Conservation (phyloP, 2,797 vertebrate species). For the Propithecus deckenii region DNA sequence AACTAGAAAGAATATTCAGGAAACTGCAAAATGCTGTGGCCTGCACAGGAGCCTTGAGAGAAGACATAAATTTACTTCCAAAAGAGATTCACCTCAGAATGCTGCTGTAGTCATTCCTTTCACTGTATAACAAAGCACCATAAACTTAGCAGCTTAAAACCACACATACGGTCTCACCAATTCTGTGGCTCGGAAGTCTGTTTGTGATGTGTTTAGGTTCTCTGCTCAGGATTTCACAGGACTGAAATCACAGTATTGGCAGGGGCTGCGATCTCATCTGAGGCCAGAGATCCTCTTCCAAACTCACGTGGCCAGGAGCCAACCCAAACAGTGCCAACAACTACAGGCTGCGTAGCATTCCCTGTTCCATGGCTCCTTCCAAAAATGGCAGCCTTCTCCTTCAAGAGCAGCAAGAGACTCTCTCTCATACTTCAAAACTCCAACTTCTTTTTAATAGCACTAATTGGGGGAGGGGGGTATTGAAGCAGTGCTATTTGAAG, state of each 20-base stretch:
- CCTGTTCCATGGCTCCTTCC: neutral
- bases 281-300: neutral
- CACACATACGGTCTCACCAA: neutral
- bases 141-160: too few relatives aligned
- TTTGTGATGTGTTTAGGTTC: neutral
- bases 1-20: neutral
- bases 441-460: neutral
- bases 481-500: neutral
- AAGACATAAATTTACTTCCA: neutral
- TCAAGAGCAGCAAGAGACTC: neutral
- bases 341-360: accelerated
- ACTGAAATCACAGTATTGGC: neutral
- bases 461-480: neutral
- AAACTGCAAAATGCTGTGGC: neutral
- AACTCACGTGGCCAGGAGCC: accelerated
- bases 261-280: neutral
- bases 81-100: neutral
- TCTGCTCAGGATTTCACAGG: neutral
- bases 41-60: neutral
- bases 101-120: neutral
- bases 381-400: neutral
- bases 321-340: neutral
- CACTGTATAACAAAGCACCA: neutral
- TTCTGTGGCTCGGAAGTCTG: neutral
- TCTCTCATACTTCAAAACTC: neutral